Percentiles rank a stretch among this genome's conserved stretches.
phyloP scores from a whole-genome alignment of 2,888 invertebrate species.

The Nipponacmea schrenckii region DNA sequence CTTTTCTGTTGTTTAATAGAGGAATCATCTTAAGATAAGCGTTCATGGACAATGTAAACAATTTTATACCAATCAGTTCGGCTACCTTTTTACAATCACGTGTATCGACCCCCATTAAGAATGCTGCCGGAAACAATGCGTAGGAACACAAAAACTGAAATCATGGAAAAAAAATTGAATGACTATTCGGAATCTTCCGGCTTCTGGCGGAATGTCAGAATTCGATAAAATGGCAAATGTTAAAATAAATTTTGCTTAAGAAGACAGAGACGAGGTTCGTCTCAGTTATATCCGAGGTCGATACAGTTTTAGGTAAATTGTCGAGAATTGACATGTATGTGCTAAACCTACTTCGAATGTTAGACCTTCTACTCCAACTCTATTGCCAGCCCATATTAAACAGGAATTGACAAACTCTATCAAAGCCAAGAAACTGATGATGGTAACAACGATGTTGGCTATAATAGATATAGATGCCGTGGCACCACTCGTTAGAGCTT shows the following conservation, averaged over 20 bases:
- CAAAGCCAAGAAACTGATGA: slow-evolving; percentile 90
- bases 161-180: neutral
- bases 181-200: too few species aligned
- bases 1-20: slow-evolving; percentile 42
- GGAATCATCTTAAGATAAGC: slow-evolving; percentile 79
- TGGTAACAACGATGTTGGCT: slow-evolving; percentile 87
- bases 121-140: slow-evolving; percentile 89
- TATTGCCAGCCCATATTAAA: slow-evolving; percentile 70
- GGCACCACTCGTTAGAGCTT: slow-evolving; percentile 92
- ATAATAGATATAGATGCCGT: slow-evolving; percentile 82
- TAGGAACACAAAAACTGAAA: slow-evolving; percentile 78
- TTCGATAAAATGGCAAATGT: neutral
- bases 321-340: neutral
- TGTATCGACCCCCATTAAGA: slow-evolving; percentile 79
- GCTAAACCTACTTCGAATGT: slow-evolving; percentile 70
- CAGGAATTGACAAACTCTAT: slow-evolving; percentile 86
- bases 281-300: neutral
- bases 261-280: too few species aligned
- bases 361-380: slow-evolving; percentile 77
- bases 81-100: slow-evolving; percentile 82
- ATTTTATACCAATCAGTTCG: slow-evolving; percentile 87
- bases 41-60: slow-evolving; percentile 90
- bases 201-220: too few species aligned
- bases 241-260: too few species aligned
- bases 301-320: neutral